Conservation (phyloP, 2,113 vertebrate species). For the Vimba vimba region DNA sequence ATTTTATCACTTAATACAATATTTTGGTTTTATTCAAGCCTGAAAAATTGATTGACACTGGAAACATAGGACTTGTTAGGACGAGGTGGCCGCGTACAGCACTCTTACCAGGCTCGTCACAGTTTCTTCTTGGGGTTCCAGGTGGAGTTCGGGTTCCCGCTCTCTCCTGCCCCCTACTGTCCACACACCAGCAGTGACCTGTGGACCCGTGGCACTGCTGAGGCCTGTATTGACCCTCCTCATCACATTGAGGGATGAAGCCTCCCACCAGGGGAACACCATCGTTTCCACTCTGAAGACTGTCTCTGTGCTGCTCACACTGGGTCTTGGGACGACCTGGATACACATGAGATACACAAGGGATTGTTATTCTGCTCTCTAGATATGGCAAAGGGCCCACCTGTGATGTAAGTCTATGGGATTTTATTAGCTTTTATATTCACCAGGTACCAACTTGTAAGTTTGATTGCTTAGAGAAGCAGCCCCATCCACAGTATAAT, state of each 20-base stretch:
- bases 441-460: background rate
- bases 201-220: constrained; percentile 78
- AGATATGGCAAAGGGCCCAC: background rate
- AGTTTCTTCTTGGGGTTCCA: constrained; percentile 60
- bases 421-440: background rate
- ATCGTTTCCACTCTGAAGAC: constrained; percentile 32
- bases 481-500: background rate
- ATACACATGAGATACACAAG: constrained; percentile 59
- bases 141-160: constrained; percentile 68
- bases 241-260: constrained; percentile 78
- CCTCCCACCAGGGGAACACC: constrained; percentile 32
- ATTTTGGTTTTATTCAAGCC: too few species aligned
- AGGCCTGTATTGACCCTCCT: constrained; percentile 74
- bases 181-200: constrained; percentile 81
- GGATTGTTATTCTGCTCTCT: background rate
- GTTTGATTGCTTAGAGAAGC: background rate
- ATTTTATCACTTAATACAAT: background rate
- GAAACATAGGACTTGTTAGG: too few species aligned
- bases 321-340: constrained; percentile 60
- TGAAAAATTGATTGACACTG: too few species aligned
- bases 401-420: background rate
- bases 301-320: constrained; percentile 71
- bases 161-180: constrained; percentile 68
- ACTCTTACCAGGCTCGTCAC: constrained; percentile 72
- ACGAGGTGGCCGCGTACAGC: too few species aligned